These are phyloP conservation scores for Dromiciops gliroides DNA, from an alignment of 2,113 vertebrate genomes.

Conservation along the genomic window DNA sequence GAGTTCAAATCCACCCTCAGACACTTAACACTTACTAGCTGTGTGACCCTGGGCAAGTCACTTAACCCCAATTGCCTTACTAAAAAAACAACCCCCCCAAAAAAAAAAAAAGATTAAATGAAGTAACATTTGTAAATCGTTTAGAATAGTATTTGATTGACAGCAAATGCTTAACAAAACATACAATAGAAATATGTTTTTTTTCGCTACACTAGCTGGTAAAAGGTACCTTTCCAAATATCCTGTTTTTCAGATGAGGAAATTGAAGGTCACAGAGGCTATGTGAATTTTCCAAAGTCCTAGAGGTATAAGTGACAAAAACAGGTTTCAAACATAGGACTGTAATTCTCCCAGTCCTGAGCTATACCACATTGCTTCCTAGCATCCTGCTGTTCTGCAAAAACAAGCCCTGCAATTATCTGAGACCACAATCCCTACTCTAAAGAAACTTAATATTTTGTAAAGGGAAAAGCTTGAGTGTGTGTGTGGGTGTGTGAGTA, in stretches of 20 bases:
- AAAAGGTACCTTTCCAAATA: conserved; percentile 50
- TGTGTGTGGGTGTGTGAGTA: neutral
- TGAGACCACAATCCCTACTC: too few species aligned
- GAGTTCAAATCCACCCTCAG: too few species aligned
- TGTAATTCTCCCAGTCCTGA: neutral
- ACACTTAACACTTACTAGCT: too few species aligned
- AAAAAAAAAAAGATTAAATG: too few species aligned
- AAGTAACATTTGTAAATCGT: neutral
- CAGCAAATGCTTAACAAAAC: neutral
- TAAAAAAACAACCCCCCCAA: too few species aligned
- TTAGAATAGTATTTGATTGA: neutral
- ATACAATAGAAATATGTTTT: neutral
- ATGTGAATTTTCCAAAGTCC: neutral
- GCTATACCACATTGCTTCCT: neutral
- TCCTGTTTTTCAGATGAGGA: conserved; percentile 35
- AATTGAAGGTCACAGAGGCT: neutral
- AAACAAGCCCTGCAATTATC: neutral
- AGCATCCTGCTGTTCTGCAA: neutral
- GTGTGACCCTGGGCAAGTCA: too few species aligned
- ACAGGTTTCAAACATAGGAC: neutral
- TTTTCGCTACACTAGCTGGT: conserved; percentile 3
- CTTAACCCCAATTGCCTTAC: too few species aligned
- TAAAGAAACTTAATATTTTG: too few species aligned
- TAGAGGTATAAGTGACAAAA: neutral
- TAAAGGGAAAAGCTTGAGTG: too few species aligned